phyloP scores from a whole-genome alignment of 2,113 vertebrate species.

The Hepsetus odoe region DNA sequence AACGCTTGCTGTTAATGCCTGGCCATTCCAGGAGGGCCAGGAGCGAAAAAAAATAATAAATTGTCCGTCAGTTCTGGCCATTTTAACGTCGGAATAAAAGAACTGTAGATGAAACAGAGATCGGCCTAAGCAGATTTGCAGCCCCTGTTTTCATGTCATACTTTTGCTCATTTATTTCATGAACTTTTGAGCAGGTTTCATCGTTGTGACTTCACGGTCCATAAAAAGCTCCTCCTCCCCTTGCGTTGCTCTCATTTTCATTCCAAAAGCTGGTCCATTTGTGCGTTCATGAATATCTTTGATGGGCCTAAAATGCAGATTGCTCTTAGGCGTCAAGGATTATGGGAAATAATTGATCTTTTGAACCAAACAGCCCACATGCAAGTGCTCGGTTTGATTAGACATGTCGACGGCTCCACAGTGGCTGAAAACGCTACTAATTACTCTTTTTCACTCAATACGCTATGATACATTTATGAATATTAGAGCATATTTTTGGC shows the following conservation, averaged over 20 bases:
- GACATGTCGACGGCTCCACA: conserved; percentile 43
- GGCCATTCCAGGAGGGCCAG: conserved; percentile 28
- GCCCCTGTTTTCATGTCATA: conserved; percentile 42
- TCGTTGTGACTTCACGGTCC: conserved; percentile 68
- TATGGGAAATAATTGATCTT: conserved; percentile 72
- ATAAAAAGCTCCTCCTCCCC: too few relatives aligned
- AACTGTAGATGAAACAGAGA: conserved; percentile 47
- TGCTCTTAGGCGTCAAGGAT: conserved; percentile 69
- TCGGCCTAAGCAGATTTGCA: conserved; percentile 70
- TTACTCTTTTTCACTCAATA: conserved; percentile 68
- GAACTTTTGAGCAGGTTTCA: conserved; percentile 68
- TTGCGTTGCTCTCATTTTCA: too few relatives aligned
- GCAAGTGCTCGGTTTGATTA: conserved; percentile 60
- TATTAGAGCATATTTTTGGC: conserved; percentile 40
- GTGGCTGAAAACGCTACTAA: conserved; percentile 67
- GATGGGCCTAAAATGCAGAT: conserved; percentile 46
- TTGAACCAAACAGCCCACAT: conserved; percentile 68
- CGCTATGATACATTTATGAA: conserved; percentile 45
- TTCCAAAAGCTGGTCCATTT: conserved; percentile 62
- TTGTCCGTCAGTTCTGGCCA: conserved; percentile 64
- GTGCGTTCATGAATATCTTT: conserved; percentile 66
- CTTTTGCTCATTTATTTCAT: conserved; percentile 51
- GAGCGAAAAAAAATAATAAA: too few relatives aligned
- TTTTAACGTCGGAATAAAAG: conserved; percentile 65
- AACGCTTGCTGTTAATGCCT: conserved; percentile 62